Percentiles rank a stretch among this genome's conserved stretches.
phyloP scores from a whole-genome alignment of 2,113 vertebrate species.

The Pampusana beccarii region DNA sequence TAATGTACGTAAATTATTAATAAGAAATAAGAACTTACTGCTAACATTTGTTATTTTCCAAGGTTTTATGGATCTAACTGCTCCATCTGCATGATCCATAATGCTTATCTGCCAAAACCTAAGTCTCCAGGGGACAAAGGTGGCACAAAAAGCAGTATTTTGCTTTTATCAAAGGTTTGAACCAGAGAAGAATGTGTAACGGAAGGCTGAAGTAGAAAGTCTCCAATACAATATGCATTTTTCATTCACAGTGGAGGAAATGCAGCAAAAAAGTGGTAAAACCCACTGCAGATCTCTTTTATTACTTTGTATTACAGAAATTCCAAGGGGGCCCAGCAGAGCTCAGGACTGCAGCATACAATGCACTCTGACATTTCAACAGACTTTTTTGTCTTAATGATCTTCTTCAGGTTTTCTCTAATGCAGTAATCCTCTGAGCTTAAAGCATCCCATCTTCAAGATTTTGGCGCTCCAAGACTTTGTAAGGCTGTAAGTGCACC shows the following conservation, averaged over 20 bases:
- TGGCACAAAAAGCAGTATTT: background rate
- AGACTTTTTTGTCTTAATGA: conserved; percentile 14
- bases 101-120: background rate
- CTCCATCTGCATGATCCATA: background rate
- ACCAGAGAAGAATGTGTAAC: background rate
- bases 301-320: conserved; percentile 16
- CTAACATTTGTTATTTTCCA: background rate
- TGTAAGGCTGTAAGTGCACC: background rate
- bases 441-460: background rate
- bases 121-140: background rate
- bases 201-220: background rate
- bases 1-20: background rate
- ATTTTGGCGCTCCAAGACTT: background rate
- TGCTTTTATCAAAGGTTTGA: background rate
- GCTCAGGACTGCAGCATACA: conserved; percentile 1
- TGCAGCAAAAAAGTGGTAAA: background rate
- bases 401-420: background rate
- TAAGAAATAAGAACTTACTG: background rate
- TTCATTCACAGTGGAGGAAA: conserved; percentile 11
- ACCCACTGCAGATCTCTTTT: background rate
- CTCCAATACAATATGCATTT: background rate
- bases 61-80: background rate
- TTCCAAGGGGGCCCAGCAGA: conserved; percentile 21
- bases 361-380: conserved; percentile 16
- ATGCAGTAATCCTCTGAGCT: background rate